Base-by-base conservation (phyloP, 1,140 invertebrate genomes). In the Apis laboriosa region DNA sequence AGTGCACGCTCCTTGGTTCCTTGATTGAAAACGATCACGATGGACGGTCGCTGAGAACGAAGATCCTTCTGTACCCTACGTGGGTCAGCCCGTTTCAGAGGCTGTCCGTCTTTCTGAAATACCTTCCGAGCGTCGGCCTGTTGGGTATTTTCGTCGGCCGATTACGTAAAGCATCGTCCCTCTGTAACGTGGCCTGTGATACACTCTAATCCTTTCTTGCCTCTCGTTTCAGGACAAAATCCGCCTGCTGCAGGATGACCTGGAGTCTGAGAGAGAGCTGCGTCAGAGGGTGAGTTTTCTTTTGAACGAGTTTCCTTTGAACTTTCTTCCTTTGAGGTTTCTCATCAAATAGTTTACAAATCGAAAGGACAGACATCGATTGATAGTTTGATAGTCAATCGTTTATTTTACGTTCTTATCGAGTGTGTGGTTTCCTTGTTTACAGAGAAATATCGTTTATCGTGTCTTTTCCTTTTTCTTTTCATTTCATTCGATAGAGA, bases 191-290 rank as follows among this genome's bases (percentile, higher is more conserved):
- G 77, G 71, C 28, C 61, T 64, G 64, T 56, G 77, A 81, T 58
- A 84, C 53, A 61, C 51, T 88, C 78, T 89, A 86, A 89, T 88
- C 78, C 79, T 78, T 77, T 72, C 71, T 84, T 84, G 74, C 86
- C 85, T 91, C 75, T 90, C 92, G 89, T 97, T 98, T 93, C 96
- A 99, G 98, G 98, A 99, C 95, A 99, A 99, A 96, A 98, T 99
- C 95, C 97, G 98, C 94, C 97, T 99, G 92, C 96, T 99, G 91
- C 97, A 98, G 92, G 98, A 99, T 96, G 98, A 99, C 96, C 96
- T 99, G 95, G 98, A 99, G 96, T 97, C 96, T 94, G 98, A 99
- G 96, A 97, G 98, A 94, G 98, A 99, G 95, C 96, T 99, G 93
- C 97, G 98, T 95, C 97, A 98, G 96, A 97, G 98, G 96, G 98